Evolutionary conservation across 2,113 vertebrate species (phyloP), one percentile per base, ranked within the genome.

Genomic region (Polypterus senegalus): DNA sequence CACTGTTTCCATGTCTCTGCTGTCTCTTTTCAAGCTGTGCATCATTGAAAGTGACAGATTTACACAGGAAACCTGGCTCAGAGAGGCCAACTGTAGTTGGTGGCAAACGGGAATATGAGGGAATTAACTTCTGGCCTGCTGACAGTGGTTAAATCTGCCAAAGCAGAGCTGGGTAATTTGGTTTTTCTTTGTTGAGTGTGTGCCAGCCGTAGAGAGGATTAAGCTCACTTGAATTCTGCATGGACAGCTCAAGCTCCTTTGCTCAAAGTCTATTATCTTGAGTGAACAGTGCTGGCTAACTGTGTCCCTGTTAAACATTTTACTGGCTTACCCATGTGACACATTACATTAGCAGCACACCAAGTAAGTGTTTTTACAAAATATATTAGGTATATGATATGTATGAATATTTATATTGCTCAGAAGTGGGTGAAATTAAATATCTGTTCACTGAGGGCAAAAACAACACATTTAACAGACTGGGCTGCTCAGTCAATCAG

Each of bases 191-290:
- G 87, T 79, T 89, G 89, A 91, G 83, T 82, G 78, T 75, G 83
- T 88, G 91, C 87, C 91, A 91, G 87, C 89, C 85, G 87, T 83
- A 87, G 91, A 84, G 88, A 83, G 81, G 92, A 93, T 94, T 92
- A 94, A 82, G 84, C 81, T 27, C 27, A 84, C 81, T 82, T 85
- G 85, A 86, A 86, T 82, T 83, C 79, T 86, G 85, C 85, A 78
- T 80, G 80, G 86, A 82, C 81, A 82, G 75, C 86, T 85, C 85
- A 83, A 83, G 79, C 73, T 82, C 77, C 70, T 81, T 80, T 5
- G 51, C 79, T 83, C 73, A 72, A 67, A 80, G 76, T 78, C 76
- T 77, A 83, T 85, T 89, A 81, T 88, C 82, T 79, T 79, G 66
- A 54, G 66, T 80, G 80, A 85, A 80, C 72, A 79, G 81, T 79